Evolutionary conservation across 2,888 invertebrate genomes (phyloP), one percentile per base, ranked within the genome.

Genomic region (Xestoiulus laeticollis): DNA sequence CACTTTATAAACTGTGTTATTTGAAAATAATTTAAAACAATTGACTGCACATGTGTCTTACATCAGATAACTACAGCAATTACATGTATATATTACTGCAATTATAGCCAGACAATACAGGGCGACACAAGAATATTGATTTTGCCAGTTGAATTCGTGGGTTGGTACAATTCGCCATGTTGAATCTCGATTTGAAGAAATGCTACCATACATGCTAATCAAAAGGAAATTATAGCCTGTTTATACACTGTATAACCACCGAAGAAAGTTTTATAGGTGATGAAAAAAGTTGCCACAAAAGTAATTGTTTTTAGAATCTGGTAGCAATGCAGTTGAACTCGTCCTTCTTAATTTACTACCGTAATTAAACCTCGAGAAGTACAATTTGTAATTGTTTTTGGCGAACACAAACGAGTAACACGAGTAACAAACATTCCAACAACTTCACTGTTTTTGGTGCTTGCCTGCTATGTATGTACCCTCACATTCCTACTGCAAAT

Each of bases 301-400:
- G 78, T 78, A 78, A 78, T 26, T 78, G 78, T 78, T 78, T 78
- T 30, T 78, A 78, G 30, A 78, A 32, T 68, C 68, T 78, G 26
- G 78, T 78, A 78, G 78, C 30, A 78, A 32, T 78, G 78, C 16
- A 78, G 78, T 78, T 78, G 78, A 26, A 78, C 78, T 26, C 26
- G 78, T 16, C 26, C 78, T 16, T 26, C 59, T 30, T 78, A 78
- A 78, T 78, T 78, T 78, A 78, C 78, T 78, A 78, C 78, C 30
- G 78, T 78, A 78, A 78, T 78, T 78, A 78, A 78, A 78, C 78
- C 78, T 78, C 16, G 30, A 78, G 78, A 78, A 78, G 78, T 78
- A 78, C 78, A 78, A 78, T 78, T 78, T 78, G 78, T 78, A 78
- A 78, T 32, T 78, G 78, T 78, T 78, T n/a, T 78, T 78, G 78